Evolutionary conservation across 1,140 invertebrate genomes (phyloP), one percentile per base, ranked within the genome.

Genomic region (Trinorchestia longiramus): DNA sequence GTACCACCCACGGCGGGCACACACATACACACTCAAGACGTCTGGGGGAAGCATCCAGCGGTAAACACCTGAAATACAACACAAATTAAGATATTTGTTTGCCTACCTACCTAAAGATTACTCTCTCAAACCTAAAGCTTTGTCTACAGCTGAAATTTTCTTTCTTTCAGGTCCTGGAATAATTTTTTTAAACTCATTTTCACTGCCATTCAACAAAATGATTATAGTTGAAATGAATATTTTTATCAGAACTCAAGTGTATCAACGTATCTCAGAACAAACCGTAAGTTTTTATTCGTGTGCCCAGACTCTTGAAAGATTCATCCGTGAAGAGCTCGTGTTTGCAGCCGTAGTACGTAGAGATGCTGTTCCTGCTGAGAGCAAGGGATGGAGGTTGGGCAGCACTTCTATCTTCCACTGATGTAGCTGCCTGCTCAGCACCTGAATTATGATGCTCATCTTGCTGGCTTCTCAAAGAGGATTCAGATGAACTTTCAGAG

Each of bases 201-300:
- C 40, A 40, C 41, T 87, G 87, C 87, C 36, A n/a, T 6, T n/a
- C 36, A 87, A 6, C 87, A 87, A n/a, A n/a, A 41, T 40, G 11
- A 87, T 87, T 87, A n/a, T 87, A 15, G 36, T 87, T 87, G 40
- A 40, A 41, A 43, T 8, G 6, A 43, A 43, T 11, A 43, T 42
- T 92, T 43, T 3, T 4, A 28, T 92, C 36, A 28, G 43, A 40
- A 92, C 41, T 41, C 8, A 92, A 92, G 36, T 43, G 43, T 43
- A 92, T 44, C 1, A 42, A 92, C 40, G 11, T 17, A 11, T 45
- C 41, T 45, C 6, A 47, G 40, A 94, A 45, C 92, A 19, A 43
- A 94, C 92, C 44, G 36, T 94, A 94, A n/a, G 92, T 94, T 28
- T 94, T 19, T 28, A 94, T 3, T 45, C 92, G 92, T 40, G 45